Evolutionary conservation across 1,140 invertebrate species (phyloP), one percentile per base, ranked within the genome.

Genomic region (Akabosia matsudoensis): DNA sequence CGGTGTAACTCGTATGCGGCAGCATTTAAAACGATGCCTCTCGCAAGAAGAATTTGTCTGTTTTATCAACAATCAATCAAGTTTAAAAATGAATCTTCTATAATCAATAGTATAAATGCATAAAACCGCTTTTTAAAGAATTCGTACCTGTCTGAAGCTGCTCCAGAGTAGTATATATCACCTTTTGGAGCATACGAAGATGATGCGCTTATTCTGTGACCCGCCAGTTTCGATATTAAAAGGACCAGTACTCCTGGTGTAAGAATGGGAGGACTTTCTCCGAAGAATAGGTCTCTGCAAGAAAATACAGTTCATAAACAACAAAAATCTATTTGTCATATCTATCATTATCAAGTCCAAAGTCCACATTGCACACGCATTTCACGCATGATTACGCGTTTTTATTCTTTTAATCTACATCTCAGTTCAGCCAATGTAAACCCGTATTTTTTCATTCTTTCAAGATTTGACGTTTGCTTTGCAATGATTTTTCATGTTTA

Each of bases 101-200:
- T n/a, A n/a, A n/a, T n/a, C n/a, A n/a, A n/a, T n/a, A n/a, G n/a
- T n/a, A n/a, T n/a, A n/a, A n/a, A n/a, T n/a, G n/a, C n/a, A n/a
- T n/a, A n/a, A n/a, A n/a, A n/a, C n/a, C n/a, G n/a, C n/a, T n/a
- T n/a, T n/a, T n/a, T n/a, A n/a, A n/a, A n/a, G n/a, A n/a, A n/a
- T n/a, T n/a, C n/a, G n/a, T n/a, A 75, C 74, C 74, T 52, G 54
- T 76, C 75, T 76, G 75, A 76, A 56, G 71, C 67, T 72, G 51
- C 75, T 1, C 70, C 70, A n/a, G 70, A 76, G 18, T 76, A 76
- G 33, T 72, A 72, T 61, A 56, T 26, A 26, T 71, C 75, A 26
- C 52, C 71, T 33, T 16, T 72, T 7, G 33, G 33, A 14, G 70
- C 70, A 72, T 72, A 45, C 2, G 70, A 72, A 1, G 70, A 72